Evolutionary conservation across 2,797 vertebrate species (phyloP).

Genomic region (Echiichthys vipera): DNA sequence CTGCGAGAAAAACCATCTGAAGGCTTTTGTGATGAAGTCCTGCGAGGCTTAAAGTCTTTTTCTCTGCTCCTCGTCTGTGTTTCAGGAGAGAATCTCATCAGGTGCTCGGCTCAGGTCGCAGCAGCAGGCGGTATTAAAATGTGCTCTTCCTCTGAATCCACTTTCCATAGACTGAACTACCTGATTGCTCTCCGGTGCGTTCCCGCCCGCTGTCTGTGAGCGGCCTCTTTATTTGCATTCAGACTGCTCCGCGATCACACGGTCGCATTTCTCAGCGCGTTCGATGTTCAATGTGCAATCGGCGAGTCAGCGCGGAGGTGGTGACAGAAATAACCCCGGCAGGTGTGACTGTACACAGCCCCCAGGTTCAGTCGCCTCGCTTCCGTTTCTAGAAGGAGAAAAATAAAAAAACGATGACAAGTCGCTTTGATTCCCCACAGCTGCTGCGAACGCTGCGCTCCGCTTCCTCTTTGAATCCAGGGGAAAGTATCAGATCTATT

Average conservation of each 20-base stretch:
- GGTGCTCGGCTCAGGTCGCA: neutral
- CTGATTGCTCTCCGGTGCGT: neutral
- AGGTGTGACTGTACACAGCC: constrained; percentile 39
- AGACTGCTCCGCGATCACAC: neutral
- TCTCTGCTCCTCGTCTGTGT: neutral
- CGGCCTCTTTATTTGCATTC: neutral
- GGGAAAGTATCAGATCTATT: neutral
- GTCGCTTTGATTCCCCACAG: constrained; percentile 3
- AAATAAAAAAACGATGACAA: constrained; percentile 31
- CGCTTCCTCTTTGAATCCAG: neutral
- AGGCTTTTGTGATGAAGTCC: constrained; percentile 2
- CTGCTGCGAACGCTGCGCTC: neutral
- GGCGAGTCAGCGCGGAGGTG: constrained; percentile 24
- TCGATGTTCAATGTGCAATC: constrained; percentile 22
- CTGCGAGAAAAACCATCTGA: neutral
- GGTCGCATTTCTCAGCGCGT: neutral
- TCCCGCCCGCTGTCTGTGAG: constrained; percentile 19
- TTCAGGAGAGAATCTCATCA: neutral
- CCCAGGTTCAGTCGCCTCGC: neutral
- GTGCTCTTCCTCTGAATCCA: neutral
- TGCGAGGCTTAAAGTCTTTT: too few relatives aligned
- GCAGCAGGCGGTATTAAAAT: neutral
- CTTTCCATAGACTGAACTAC: neutral
- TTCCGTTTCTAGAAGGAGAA: neutral
- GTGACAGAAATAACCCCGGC: constrained; percentile 41